These are phyloP conservation scores for Ondatra zibethicus DNA, from an alignment of 2,113 vertebrate genomes.

Conservation along the genomic window DNA sequence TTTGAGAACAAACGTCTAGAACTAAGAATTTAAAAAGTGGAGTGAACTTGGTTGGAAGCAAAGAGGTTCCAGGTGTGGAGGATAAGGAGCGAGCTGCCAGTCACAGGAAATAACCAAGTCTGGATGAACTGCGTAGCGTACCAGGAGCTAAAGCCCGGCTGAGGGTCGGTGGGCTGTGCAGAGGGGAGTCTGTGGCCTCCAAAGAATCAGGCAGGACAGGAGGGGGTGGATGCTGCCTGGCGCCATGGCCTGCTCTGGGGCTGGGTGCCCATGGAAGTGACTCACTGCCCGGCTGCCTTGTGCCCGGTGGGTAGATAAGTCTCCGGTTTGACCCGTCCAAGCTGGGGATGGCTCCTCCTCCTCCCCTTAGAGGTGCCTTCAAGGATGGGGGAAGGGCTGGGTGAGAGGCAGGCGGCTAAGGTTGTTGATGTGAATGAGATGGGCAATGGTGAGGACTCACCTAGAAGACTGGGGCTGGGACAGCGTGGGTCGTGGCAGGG, in stretches of 20 bases:
- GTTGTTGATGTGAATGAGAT: too few species aligned
- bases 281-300: conserved; percentile 4
- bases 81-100: neutral
- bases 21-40: neutral
- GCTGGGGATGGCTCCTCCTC: neutral
- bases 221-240: neutral
- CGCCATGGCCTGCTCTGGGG: neutral
- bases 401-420: neutral
- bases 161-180: neutral
- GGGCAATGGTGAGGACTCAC: neutral
- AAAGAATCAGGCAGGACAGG: neutral
- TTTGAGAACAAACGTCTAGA: neutral
- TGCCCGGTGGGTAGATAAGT: neutral
- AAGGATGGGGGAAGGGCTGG: neutral
- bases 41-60: neutral
- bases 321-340: conserved; percentile 33
- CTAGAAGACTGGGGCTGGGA: neutral
- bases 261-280: neutral
- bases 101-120: neutral
- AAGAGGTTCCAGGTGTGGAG: neutral
- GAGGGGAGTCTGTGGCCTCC: neutral
- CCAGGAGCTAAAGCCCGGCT: neutral
- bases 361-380: neutral
- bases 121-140: too few species aligned
- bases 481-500: neutral